These are phyloP conservation scores for Eupithecia subumbrata DNA, from an alignment of 2,888 invertebrate genomes.

Conservation along the genomic window DNA sequence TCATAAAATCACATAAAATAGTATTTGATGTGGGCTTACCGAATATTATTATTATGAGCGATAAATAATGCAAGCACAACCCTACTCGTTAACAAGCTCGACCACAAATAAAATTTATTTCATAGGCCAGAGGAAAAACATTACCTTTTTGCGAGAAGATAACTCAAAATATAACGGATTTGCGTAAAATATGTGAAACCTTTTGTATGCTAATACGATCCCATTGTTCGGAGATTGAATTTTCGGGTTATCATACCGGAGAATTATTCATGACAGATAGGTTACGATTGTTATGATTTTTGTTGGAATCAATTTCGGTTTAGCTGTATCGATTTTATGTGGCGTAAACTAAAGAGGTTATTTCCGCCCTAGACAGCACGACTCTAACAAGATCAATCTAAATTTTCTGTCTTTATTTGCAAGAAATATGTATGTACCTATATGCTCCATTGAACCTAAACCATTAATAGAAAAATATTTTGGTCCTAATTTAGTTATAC, in stretches of 20 bases:
- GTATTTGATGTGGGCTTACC: neutral
- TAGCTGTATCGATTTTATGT: neutral
- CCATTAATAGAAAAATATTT: neutral
- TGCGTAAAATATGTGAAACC: slow-evolving; percentile 83
- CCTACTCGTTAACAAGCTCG: slow-evolving; percentile 56
- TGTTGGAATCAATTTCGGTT: slow-evolving; percentile 47
- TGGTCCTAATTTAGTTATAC: neutral
- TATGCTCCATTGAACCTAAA: neutral
- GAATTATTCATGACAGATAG: slow-evolving; percentile 80
- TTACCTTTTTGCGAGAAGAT: slow-evolving; percentile 74
- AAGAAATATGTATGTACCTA: neutral
- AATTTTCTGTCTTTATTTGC: neutral
- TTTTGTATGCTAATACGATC: slow-evolving; percentile 83
- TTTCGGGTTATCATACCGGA: slow-evolving; percentile 79
- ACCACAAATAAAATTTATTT: slow-evolving; percentile 70
- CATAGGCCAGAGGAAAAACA: slow-evolving; percentile 70
- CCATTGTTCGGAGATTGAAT: slow-evolving; percentile 83
- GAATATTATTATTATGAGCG: neutral
- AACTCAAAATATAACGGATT: slow-evolving; percentile 82
- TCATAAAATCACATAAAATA: neutral
- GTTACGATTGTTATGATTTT: slow-evolving; percentile 68
- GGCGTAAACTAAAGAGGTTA: slow-evolving; percentile 1
- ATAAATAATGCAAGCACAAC: slow-evolving; percentile 56
- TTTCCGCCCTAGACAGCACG: neutral
- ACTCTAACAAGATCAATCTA: neutral